Base-by-base conservation (phyloP, 1,140 invertebrate genomes). In the Drosophila persimilis region DNA sequence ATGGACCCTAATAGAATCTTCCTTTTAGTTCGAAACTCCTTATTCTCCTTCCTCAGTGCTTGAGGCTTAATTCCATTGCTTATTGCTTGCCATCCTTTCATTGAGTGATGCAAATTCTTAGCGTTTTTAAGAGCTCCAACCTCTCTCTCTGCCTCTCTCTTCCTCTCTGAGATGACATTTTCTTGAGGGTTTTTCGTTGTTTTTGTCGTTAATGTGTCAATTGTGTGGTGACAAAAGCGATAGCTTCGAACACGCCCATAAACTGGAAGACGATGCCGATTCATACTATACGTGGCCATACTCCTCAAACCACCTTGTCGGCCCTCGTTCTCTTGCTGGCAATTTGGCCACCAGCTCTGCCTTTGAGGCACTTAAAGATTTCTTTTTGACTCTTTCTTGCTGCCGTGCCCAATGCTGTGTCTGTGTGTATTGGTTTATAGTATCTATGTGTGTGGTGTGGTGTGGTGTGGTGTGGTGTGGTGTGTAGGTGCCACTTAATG, bases 401-500 rank as follows among this genome's bases (percentile, higher is more conserved):
- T 20, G 53, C 47, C 62, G 60, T 20, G 46, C 39, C 22, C 24
- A 50, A 15, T 44, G 54, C 6, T 56, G 24, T 47, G 50, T 73
- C 44, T 56, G 24, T 35, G 29, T 20, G 44, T 26, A 5, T 22
- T 48, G 46, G 9, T 20, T n/a, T 44, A 6, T 43, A 7, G 6
- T 43, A 7, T 61, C 46, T 61, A 22, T 43, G 47, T 53, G 20
- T 20, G 20, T 20, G 20, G 20, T 20, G 20, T 20, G 20, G 20
- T 20, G 20, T 20, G 20, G 1, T 20, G 20, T 2, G 20, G 20
- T 20, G 20, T 20, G 20, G 20, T 20, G 67, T 64, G 8, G 52
- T 73, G 74, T 80, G 78, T 81, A 84, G 81, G 80, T 84, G 80
- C 77, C 70, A 74, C 45, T 85, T 85, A 85, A 85, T 86, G 77